These are phyloP conservation scores for Cetonia aurata DNA, from an alignment of 2,888 invertebrate genomes.

Conservation along the genomic window DNA sequence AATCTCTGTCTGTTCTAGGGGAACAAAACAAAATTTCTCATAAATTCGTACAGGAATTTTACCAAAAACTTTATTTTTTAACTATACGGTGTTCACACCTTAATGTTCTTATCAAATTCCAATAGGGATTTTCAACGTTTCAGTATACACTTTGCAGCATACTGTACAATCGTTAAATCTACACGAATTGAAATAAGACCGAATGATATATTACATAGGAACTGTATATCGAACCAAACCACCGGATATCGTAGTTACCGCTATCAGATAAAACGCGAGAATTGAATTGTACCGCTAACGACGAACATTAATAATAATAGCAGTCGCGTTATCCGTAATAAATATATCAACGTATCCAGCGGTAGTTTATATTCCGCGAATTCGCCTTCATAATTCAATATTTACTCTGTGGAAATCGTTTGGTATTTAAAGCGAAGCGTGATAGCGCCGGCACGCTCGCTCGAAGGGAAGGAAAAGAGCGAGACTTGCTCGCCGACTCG, in stretches of 20 bases:
- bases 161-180: no score
- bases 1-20: no score
- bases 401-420: constrained; percentile 40
- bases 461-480: neutral
- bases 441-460: neutral
- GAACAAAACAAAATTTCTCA: no score
- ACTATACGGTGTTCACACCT: no score
- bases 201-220: neutral
- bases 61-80: no score
- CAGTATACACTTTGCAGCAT: no score
- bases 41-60: no score
- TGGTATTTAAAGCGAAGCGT: constrained; percentile 28
- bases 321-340: constrained; percentile 31
- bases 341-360: constrained; percentile 30
- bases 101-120: no score
- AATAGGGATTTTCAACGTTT: no score
- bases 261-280: neutral
- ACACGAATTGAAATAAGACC: constrained; percentile 1
- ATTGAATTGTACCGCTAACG: constrained; percentile 20
- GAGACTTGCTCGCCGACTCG: neutral
- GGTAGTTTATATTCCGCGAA: constrained; percentile 18
- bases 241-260: neutral
- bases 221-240: neutral
- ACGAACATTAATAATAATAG: constrained; percentile 42
- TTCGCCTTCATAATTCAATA: constrained; percentile 45